A percentile compares a stretch with the other conserved stretches of the same genome.
These are phyloP conservation scores for Cydia fagiglandana DNA, from an alignment of 1,140 invertebrate genomes.

Conservation along the genomic window DNA sequence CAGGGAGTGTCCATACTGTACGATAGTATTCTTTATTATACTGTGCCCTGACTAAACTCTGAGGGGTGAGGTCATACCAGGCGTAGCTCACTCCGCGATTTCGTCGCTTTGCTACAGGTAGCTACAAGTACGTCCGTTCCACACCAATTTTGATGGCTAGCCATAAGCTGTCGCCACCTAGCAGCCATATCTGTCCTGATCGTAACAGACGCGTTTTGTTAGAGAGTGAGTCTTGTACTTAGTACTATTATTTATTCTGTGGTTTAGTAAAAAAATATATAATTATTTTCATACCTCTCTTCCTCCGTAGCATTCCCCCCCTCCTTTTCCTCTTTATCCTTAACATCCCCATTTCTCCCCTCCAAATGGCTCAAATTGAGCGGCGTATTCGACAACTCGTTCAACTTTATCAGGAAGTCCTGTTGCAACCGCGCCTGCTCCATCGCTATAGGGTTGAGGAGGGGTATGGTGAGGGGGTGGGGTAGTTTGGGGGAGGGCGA, in stretches of 20 bases:
- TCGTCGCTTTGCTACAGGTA: no score
- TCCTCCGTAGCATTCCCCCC: constrained; percentile 65
- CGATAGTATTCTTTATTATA: no score
- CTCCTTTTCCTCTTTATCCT: constrained; percentile 54
- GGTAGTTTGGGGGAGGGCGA: constrained; percentile 59
- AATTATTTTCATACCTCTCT: constrained; percentile 56
- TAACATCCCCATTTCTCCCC: constrained; percentile 58
- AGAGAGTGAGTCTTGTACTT: neutral
- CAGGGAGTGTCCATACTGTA: no score
- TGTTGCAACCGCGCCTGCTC: constrained; percentile 68
- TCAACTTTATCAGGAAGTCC: constrained; percentile 66
- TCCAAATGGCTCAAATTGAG: constrained; percentile 75
- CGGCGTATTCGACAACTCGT: constrained; percentile 72
- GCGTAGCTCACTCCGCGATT: no score
- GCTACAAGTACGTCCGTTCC: no score
- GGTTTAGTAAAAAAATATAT: no score
- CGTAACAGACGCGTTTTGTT: no score
- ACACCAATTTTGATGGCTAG: no score
- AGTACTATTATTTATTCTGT: neutral
- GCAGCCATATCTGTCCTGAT: neutral
- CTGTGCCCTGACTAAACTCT: no score
- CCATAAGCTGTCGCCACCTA: no score
- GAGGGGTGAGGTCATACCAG: no score
- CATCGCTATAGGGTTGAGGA: constrained; percentile 62
- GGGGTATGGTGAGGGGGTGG: constrained; percentile 42